These are phyloP conservation scores for Melanchra persicariae DNA, from an alignment of 2,888 invertebrate species.

Conservation along the genomic window DNA sequence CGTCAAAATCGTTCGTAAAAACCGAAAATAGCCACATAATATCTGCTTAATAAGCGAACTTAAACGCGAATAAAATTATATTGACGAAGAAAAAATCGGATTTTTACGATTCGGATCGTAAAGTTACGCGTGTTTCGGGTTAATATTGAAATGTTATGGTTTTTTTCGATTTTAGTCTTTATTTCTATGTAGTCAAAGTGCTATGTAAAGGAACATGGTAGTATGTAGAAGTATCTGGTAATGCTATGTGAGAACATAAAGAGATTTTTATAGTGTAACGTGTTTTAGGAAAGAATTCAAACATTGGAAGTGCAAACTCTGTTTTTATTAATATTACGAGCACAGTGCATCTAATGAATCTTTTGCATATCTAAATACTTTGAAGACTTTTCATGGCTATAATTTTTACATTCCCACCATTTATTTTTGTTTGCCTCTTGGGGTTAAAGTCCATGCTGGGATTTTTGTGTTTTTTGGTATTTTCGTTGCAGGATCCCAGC, in stretches of 20 bases:
- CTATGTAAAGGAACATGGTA: slow-evolving; percentile 8
- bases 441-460: not conserved
- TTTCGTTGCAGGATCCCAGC: too few relatives aligned
- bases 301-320: slow-evolving; percentile 54
- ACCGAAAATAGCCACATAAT: slow-evolving; percentile 59
- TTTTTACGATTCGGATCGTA: slow-evolving; percentile 68
- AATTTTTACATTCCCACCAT: not conserved
- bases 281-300: slow-evolving; percentile 59
- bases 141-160: slow-evolving; percentile 45
- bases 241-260: slow-evolving; percentile 57
- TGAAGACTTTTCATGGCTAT: slow-evolving; percentile 14
- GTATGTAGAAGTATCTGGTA: slow-evolving; percentile 52
- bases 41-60: slow-evolving; percentile 66
- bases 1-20: slow-evolving; percentile 61
- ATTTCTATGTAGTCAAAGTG: slow-evolving; percentile 28
- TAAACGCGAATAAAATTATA: slow-evolving; percentile 69
- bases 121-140: slow-evolving; percentile 60
- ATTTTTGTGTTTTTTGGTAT: not conserved
- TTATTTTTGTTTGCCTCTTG: not conserved
- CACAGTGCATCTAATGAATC: slow-evolving; percentile 50
- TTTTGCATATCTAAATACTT: slow-evolving; percentile 18
- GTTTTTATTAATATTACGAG: slow-evolving; percentile 46
- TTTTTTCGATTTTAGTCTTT: slow-evolving; percentile 38
- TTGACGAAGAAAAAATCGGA: slow-evolving; percentile 64
- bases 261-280: slow-evolving; percentile 59